Evolutionary conservation across 2,797 vertebrate genomes (phyloP), one percentile per base, ranked within the genome.

Genomic region (Petrocephalus sullivani): DNA sequence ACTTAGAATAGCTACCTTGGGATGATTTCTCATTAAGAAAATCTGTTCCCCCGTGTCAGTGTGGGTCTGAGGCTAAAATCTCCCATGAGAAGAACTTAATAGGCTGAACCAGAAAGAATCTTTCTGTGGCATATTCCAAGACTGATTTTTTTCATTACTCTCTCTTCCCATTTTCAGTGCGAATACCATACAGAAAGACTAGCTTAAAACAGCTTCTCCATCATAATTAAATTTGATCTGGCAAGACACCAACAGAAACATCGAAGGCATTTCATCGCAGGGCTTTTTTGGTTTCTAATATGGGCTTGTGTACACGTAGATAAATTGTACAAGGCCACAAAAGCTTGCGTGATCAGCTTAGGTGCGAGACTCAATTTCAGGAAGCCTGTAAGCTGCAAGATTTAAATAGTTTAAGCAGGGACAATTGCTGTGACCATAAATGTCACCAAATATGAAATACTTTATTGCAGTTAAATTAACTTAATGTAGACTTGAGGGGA

Each of bases 401-500:
- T 88, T 88, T 86, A 46, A 87, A 87, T 49, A 81, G 67, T 86
- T 89, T 89, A 23, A 58, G 41, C 85, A 78, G 37, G 71, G 57
- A 89, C 88, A 87, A 89, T 82, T 83, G 61, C 67, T 82, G 86
- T 64, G 71, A 87, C 85, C 64, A 83, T 87, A 87, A 89, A 89
- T 89, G 88, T 89, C 85, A 89, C 88, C 75, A 84, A 89, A 87
- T 87, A 87, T 89, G 81, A 89, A 89, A 85, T 87, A 87, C 49
- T 87, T 89, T 56, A 84, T 83, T 87, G 57, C 75, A 56, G 86
- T 89, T 89, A 89, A 87, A 89, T 89, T 89, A 58, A 87, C 67
- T 89, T 87, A 89, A 87, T 84, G 37, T 82, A 61, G 67, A 67
- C 75, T 81, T 67, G 75, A 67, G 88, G 86, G 88, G 46, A 54